A percentile compares a stretch with the other conserved stretches of the same genome.
phyloP scores from a whole-genome alignment of 1,140 invertebrate species.

The Brachionus paranguensis region DNA sequence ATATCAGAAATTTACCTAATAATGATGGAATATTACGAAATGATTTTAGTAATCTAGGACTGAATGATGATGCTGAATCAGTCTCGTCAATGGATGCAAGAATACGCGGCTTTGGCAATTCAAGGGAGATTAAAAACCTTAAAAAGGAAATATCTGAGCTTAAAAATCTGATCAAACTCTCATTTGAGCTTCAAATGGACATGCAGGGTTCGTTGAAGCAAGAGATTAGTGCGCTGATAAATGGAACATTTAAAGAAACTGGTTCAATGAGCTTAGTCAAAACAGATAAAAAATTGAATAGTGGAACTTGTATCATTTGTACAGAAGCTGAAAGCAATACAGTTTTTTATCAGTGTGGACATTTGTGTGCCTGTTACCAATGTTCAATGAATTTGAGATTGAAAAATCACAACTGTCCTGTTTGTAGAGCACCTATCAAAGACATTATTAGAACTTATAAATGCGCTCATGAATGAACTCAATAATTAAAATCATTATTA shows the following conservation, averaged over 20 bases:
- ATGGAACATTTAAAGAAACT: conserved; percentile 27
- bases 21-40: conserved; percentile 44
- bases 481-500: neutral
- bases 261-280: neutral
- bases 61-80: conserved; percentile 4
- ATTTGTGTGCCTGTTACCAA: conserved; percentile 51
- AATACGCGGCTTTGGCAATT: neutral
- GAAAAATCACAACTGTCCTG: conserved; percentile 46
- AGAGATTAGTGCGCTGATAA: conserved; percentile 45
- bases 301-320: conserved; percentile 52
- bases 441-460: conserved; percentile 52
- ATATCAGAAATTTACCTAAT: conserved; percentile 44
- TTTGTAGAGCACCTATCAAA: conserved; percentile 54
- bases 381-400: conserved; percentile 49
- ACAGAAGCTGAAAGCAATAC: conserved; percentile 49
- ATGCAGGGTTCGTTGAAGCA: conserved; percentile 53
- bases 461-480: conserved; percentile 41
- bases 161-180: conserved; percentile 50
- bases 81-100: neutral
- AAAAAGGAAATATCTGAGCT: conserved; percentile 31
- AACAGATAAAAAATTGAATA: conserved; percentile 44
- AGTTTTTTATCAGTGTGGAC: conserved; percentile 55
- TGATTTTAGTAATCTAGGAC: conserved; percentile 51
- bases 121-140: neutral
- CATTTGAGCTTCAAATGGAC: conserved; percentile 52